Percentiles rank a stretch among this genome's conserved stretches.
phyloP scores from a whole-genome alignment of 2,113 vertebrate species.

The Podarcis muralis region DNA sequence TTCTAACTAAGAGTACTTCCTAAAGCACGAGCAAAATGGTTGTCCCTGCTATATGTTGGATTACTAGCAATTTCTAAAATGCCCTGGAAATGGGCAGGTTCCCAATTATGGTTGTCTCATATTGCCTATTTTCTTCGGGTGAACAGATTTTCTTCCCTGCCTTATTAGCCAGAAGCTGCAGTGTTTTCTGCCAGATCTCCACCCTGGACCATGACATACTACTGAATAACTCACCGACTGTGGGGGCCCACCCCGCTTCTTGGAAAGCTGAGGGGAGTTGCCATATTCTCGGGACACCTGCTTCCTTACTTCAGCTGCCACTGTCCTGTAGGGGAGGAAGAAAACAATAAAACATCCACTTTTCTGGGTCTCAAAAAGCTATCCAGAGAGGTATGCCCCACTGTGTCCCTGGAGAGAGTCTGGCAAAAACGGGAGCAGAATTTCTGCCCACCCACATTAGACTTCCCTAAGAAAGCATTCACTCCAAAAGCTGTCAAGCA shows the following conservation, averaged over 20 bases:
- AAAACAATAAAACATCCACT: neutral
- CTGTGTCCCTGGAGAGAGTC: too few relatives aligned
- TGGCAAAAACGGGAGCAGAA: neutral
- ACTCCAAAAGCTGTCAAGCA: neutral
- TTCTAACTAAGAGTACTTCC: neutral
- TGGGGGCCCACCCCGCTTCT: conserved; percentile 80
- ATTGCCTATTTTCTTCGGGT: neutral
- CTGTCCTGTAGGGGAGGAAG: conserved; percentile 74
- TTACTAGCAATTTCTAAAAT: neutral
- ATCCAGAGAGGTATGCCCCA: neutral
- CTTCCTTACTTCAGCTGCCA: conserved; percentile 90
- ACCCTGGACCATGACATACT: too few relatives aligned
- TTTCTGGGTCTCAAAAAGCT: neutral
- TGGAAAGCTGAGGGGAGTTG: conserved; percentile 85
- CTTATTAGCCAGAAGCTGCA: neutral
- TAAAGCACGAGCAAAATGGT: neutral
- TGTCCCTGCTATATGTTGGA: too few relatives aligned
- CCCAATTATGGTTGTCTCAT: neutral
- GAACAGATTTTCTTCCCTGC: neutral
- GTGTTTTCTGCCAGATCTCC: neutral
- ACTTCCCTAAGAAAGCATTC: neutral
- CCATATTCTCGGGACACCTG: conserved; percentile 89
- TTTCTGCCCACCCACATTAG: neutral
- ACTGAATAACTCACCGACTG: conserved; percentile 77
- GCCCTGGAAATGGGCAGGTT: neutral